Conservation (phyloP, 2,113 vertebrate species). For the Oryzias woworae region DNA sequence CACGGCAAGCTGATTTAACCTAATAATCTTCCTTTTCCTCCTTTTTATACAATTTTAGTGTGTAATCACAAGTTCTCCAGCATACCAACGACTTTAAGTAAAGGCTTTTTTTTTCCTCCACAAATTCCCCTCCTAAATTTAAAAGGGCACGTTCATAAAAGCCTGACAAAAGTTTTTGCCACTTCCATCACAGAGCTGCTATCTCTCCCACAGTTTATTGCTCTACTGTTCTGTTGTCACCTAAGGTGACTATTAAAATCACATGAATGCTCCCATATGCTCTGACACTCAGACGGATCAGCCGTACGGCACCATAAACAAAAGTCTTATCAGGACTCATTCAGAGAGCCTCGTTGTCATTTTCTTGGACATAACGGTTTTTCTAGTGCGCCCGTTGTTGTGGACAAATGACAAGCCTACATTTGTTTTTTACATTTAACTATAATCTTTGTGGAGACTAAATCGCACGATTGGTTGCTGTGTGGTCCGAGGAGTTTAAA, state of each 20-base stretch:
- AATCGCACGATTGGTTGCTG: constrained; percentile 1
- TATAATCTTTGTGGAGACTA: constrained; percentile 9
- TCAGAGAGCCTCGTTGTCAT: constrained; percentile 20
- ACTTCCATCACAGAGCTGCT: constrained; percentile 40
- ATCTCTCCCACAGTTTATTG: constrained; percentile 50
- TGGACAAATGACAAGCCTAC: constrained; percentile 35
- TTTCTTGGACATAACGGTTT: constrained; percentile 19
- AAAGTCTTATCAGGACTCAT: constrained; percentile 45
- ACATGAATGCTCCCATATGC: constrained; percentile 38
- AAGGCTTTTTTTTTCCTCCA: constrained; percentile 32
- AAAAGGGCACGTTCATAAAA: constrained; percentile 32
- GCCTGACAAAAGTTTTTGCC: constrained; percentile 30
- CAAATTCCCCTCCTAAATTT: constrained; percentile 37
- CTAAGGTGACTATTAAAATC: constrained; percentile 59
- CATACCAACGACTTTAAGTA: constrained; percentile 21
- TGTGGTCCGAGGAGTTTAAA: constrained; percentile 2
- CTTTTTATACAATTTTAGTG: constrained; percentile 8
- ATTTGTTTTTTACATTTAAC: constrained; percentile 35
- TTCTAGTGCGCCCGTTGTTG: constrained; percentile 26
- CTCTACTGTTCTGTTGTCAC: constrained; percentile 48
- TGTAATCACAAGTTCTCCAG: not conserved
- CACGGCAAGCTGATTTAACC: constrained; percentile 22
- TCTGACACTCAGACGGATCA: constrained; percentile 59
- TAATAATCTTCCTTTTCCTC: constrained; percentile 28
- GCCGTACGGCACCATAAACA: constrained; percentile 39